A percentile compares a stretch with the other conserved stretches of the same genome.
phyloP scores from a whole-genome alignment of 92 coral and sea anemone species.

The Bergia sp. region DNA sequence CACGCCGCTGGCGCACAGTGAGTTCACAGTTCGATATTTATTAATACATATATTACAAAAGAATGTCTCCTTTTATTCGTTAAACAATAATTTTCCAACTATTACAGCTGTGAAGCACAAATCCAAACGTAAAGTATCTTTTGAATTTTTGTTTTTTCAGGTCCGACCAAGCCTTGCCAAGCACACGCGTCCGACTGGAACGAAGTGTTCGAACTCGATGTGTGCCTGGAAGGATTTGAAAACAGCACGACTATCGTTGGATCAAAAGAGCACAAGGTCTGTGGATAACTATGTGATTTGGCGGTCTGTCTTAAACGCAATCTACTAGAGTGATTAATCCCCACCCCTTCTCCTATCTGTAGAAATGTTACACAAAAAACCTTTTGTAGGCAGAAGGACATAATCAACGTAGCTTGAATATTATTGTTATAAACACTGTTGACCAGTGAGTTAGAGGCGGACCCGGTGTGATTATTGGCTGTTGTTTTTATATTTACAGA shows the following conservation, averaged over 20 bases:
- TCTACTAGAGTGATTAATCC: no score
- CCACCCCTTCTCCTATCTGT: no score
- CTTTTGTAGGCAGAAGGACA: no score
- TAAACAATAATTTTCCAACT: background rate
- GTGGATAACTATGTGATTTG: background rate
- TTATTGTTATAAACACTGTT: background rate
- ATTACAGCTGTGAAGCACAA: background rate
- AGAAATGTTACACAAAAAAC: no score
- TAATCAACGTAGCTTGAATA: no score
- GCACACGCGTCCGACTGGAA: background rate
- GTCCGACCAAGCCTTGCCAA: background rate
- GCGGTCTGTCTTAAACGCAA: background rate
- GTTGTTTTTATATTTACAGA: slow-evolving; percentile 46
- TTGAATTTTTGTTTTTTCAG: background rate
- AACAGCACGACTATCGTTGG: background rate
- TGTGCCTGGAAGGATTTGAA: slow-evolving; percentile 36
- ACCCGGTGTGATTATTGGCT: background rate
- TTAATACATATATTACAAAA: no score
- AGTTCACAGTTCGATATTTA: background rate
- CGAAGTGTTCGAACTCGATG: slow-evolving; percentile 34
- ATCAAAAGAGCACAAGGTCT: slow-evolving; percentile 36
- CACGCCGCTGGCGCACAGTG: slow-evolving; percentile 21
- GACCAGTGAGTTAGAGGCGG: background rate
- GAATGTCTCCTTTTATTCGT: background rate
- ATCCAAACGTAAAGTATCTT: background rate